phyloP scores from a whole-genome alignment of 2,797 vertebrate genomes.

The Tokudaia tokunoshimensis region DNA sequence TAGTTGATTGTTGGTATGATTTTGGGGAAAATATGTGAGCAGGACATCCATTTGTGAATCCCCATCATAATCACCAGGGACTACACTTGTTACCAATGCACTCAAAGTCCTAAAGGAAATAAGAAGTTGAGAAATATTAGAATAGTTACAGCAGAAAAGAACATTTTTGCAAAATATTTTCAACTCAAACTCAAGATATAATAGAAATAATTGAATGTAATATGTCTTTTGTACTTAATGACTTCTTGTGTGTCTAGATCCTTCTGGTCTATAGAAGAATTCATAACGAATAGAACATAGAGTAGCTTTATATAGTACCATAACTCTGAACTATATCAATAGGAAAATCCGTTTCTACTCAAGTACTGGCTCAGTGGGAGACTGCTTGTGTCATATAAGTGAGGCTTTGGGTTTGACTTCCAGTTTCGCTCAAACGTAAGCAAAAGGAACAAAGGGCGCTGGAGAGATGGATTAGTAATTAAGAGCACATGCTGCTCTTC shows the following conservation, averaged over 20 bases:
- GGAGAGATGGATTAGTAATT: background rate
- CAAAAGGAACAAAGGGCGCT: background rate
- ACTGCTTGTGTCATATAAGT: background rate
- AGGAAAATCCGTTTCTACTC: background rate
- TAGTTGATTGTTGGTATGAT: constrained; percentile 77
- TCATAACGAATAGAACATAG: background rate
- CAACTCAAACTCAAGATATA: background rate
- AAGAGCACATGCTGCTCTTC: background rate
- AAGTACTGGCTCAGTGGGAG: background rate
- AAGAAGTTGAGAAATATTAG: background rate
- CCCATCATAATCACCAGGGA: constrained; percentile 98
- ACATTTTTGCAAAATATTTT: background rate
- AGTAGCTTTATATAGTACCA: background rate
- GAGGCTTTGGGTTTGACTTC: background rate
- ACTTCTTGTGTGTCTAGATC: background rate
- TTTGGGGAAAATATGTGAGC: constrained; percentile 89
- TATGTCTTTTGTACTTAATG: background rate
- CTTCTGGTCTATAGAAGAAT: background rate
- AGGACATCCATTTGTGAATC: constrained; percentile 99
- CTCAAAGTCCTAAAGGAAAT: constrained; percentile 86
- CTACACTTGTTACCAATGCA: constrained; percentile 93
- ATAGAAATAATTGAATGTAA: background rate
- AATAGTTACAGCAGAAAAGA: background rate
- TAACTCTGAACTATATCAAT: background rate
- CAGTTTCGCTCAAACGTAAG: background rate